Conservation (phyloP, 2,888 invertebrate genomes). For the Zeuzera pyrina region DNA sequence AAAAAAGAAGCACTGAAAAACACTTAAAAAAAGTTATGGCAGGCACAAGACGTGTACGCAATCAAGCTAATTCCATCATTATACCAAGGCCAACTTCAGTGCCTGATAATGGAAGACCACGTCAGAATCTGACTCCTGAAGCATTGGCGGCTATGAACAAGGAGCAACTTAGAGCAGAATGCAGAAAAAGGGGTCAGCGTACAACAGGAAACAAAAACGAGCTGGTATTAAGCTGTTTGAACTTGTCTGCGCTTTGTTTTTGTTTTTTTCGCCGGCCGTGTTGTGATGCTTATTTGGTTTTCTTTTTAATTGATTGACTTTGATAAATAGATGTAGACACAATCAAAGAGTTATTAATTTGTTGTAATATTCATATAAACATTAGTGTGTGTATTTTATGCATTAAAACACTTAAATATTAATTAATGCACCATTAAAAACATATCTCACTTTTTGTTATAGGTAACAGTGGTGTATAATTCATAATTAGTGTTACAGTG, state of each 20-base stretch:
- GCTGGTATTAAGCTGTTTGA: conserved; percentile 81
- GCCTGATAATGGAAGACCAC: conserved; percentile 54
- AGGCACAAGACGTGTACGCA: conserved; percentile 56
- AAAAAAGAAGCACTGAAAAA: conserved; percentile 18
- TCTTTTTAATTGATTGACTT: neutral
- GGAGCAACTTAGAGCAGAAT: conserved; percentile 79
- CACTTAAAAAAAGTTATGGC: conserved; percentile 36
- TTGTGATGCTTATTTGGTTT: conserved; percentile 37
- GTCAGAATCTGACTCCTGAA: conserved; percentile 59
- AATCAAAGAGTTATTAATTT: neutral
- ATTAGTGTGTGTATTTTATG: no score
- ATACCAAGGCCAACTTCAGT: conserved; percentile 57
- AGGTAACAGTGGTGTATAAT: no score
- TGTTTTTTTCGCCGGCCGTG: conserved; percentile 41
- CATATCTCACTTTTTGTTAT: no score
- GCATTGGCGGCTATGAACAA: conserved; percentile 76
- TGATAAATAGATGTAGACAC: neutral
- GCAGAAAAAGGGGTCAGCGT: conserved; percentile 79
- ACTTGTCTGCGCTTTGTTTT: conserved; percentile 48
- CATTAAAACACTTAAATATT: no score
- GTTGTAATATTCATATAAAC: no score
- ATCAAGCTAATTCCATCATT: conserved; percentile 51
- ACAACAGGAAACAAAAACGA: conserved; percentile 79
- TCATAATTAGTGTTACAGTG: no score
- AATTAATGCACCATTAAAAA: no score